Evolutionary conservation across 1,140 invertebrate genomes (phyloP).

Genomic region (Papilio glaucus): DNA sequence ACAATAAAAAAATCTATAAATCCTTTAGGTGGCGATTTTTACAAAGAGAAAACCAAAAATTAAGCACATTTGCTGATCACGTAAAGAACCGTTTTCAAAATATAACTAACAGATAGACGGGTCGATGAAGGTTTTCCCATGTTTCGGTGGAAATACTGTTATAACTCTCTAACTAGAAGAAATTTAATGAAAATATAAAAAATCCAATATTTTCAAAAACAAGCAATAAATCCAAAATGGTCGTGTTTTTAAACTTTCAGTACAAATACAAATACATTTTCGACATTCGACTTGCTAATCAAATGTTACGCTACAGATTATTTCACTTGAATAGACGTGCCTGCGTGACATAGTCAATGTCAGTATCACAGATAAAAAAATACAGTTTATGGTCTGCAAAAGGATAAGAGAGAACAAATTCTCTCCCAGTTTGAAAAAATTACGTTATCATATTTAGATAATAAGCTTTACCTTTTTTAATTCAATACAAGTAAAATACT

Average conservation of each 20-base stretch:
- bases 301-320: too few relatives aligned
- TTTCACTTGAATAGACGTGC: too few relatives aligned
- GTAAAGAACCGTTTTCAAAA: constrained; percentile 17
- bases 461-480: too few relatives aligned
- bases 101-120: constrained; percentile 29
- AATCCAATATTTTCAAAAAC: constrained; percentile 1
- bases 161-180: not conserved
- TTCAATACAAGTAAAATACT: too few relatives aligned
- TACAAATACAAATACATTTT: not conserved
- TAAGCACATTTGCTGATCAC: constrained; percentile 25
- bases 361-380: too few relatives aligned
- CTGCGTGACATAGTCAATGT: too few relatives aligned
- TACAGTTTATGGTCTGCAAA: too few relatives aligned
- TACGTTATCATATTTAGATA: too few relatives aligned
- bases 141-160: not conserved
- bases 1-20: too few relatives aligned
- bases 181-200: constrained; percentile 15
- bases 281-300: too few relatives aligned
- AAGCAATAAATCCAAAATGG: constrained; percentile 22
- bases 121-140: constrained; percentile 29
- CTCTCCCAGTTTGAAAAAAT: too few relatives aligned
- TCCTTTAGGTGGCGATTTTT: constrained; percentile 16
- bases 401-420: too few relatives aligned
- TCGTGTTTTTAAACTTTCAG: constrained; percentile 3
- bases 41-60: not conserved